Percentiles rank a stretch among this genome's conserved stretches.
phyloP scores from a whole-genome alignment of 2,888 invertebrate species.

The Hololepta plana region DNA sequence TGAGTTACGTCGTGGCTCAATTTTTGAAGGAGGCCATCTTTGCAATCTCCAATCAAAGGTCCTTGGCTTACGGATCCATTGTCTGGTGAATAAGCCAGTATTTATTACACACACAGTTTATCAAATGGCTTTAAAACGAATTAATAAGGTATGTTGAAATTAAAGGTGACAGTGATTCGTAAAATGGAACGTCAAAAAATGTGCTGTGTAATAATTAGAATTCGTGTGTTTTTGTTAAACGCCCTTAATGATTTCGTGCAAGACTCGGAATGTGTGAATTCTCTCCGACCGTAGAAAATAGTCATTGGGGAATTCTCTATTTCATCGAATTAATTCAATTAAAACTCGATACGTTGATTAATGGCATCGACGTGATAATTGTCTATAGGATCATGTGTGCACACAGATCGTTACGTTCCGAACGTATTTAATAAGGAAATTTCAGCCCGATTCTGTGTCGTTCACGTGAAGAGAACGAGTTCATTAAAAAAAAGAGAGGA shows the following conservation, averaged over 20 bases:
- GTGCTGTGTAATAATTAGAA: conserved; percentile 5
- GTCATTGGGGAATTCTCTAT: no score
- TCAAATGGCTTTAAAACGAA: conserved; percentile 93
- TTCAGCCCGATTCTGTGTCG: no score
- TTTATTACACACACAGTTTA: conserved; percentile 45
- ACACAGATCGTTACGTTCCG: no score
- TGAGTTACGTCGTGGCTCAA: conserved; percentile 56
- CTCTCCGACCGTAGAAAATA: no score
- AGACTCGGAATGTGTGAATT: no score
- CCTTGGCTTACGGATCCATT: conserved; percentile 69
- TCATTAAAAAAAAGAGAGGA: no score
- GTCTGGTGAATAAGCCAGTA: conserved; percentile 61
- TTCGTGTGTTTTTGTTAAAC: conserved; percentile 20
- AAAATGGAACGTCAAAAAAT: conserved; percentile 5
- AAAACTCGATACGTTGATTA: no score
- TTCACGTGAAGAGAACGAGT: no score
- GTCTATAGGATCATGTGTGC: no score
- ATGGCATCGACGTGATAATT: no score
- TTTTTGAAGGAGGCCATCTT: conserved; percentile 71
- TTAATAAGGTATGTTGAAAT: conserved; percentile 73
- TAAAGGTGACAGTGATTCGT: conserved; percentile 14
- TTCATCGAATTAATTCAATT: no score
- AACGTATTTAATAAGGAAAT: no score
- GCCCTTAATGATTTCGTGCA: conserved; percentile 39
- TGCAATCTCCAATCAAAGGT: conserved; percentile 75